Evolutionary conservation across 2,797 vertebrate species (phyloP), one percentile per base, ranked within the genome.

Genomic region (Brachyrhaphis roseni): DNA sequence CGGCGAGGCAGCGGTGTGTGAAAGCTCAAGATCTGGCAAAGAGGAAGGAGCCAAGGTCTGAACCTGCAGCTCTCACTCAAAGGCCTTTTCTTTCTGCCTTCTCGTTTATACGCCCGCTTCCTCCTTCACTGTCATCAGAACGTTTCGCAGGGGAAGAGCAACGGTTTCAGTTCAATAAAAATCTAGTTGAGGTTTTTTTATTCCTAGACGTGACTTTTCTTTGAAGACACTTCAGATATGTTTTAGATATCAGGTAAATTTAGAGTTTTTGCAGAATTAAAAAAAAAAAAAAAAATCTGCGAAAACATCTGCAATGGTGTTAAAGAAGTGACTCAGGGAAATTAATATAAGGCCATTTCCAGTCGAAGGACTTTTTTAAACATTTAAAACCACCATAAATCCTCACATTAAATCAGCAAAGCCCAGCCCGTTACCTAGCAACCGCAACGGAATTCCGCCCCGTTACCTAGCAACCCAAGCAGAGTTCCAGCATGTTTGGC

Each of bases 1-100:
- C 82, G 46, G 82, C 36, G 55, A 80, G 75, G 57, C 18, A 34
- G 55, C 12, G 28, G 80, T 89, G 83, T 92, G 91, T 84, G 92
- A 92, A 81, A 78, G 47, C 89, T 87, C 34, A 23, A 76, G 79
- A 87, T 82, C 5, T 15, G 71, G 74, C 13, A 26, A 84, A 80
- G 62, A 84, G 82, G 86, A 90, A 89, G 78, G 77, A 88, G 88
- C 80, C 87, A 49, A 82, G 78, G 82, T 81, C 82, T 87, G 78
- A 89, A 84, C 81, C 66, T 78, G n/a, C 81, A 82, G 2, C 53
- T 77, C 41, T 83, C 76, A 70, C 73, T 84, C 82, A 82, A 2
- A 66, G 36, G 10, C 26, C 36, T 49, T 68, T 77, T 68, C 68
- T 78, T 45, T 15, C 46, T 51, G 26, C 75, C 82, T 82, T 84